Base-by-base conservation (phyloP, 2,888 invertebrate species). In the Ennomos fuscantarius region DNA sequence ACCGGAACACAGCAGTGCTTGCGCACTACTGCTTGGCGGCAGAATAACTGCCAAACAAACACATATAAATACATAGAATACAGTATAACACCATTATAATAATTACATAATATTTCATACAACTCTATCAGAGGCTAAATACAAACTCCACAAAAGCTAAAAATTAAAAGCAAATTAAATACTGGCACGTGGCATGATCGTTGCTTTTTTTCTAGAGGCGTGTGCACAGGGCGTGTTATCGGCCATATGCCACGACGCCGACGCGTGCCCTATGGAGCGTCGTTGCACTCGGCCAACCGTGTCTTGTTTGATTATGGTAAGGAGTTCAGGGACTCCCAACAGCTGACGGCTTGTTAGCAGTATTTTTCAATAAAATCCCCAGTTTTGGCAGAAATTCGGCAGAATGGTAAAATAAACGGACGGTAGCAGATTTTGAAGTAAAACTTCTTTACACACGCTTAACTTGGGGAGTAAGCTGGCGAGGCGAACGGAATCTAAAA, bases 221-320 rank as follows among this genome's bases (percentile, higher is more conserved):
- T 52, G 67, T 51, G 62, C 52, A 49, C 66, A 70, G 69, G 73
- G 61, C 60, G 65, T 68, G 69, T 78, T 84, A 81, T 82, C 82
- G 59, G 73, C 85, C 90, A 89, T 87, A 91, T 91, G 90, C 79
- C 83, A 86, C 86, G 71, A 39, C 55, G 41, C 52, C 52, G 44
- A 77, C 89, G 86, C 89, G 90, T 87, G 89, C 79, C 79, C 70
- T 79, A 76, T 70, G 65, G 48, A 68, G 66, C 55, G 68, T 51
- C 56, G 53, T 37, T 31, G 65, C 57, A 62, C 62, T 68, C 77
- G 77, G 60, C 82, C 74, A 65, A 82, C 77, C 84, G 74, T 81
- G 62, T 65, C 74, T 63, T 49, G 59, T 53, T 40, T 60, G 39
- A 43, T 63, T 66, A 66, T 24, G 63, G 62, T 55, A 61, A 63